Evolutionary conservation across 2,113 vertebrate species (phyloP), one percentile per base, ranked within the genome.

Genomic region (Corapipo altera): DNA sequence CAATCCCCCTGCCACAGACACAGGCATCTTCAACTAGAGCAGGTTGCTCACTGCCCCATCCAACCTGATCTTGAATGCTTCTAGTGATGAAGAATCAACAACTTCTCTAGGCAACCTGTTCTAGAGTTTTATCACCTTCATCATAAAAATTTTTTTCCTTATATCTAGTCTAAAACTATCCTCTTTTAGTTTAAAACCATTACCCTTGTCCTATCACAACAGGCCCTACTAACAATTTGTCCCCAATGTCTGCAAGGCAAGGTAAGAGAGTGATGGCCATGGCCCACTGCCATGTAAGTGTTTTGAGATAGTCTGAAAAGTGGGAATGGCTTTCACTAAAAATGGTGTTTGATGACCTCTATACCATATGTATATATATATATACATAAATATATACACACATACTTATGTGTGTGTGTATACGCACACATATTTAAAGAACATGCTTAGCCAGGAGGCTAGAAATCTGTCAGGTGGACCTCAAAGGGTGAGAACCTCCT

Each of bases 1-100:
- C 39, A 73, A 48, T 1, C 1, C 3, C 6, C 2, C 37, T 78
- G 35, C n/a, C 18, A 11, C 2, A 0, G 33, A 21, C 30, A 81
- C 14, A 6, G 16, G 15, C 19, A 46, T 22, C 61, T 54, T 74
- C 32, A 52, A 19, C 39, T 15, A 39, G 2, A 30, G 32, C 39
- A 74, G 44, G 55, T 3, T 49, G 23, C 51, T 74, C 61, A 35
- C 8, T 70, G 66, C 11, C 27, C 14, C 0, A 0, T 55, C 39
- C 44, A 79, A 11, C 15, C 28, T 70, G 44, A 39, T 27, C 28
- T 32, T 22, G 19, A 82, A 78, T 0, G 0, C 6, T 54, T 70
- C 10, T 37, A 78, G 5, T 1, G 9, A 65, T 8, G 12, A 3
- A 26, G 16, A 28, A 39, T 16, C 4, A 3, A 44, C 8, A 48